Evolutionary conservation across 92 coral and sea anemone species (phyloP).

Genomic region (Palythoa heliodiscus): DNA sequence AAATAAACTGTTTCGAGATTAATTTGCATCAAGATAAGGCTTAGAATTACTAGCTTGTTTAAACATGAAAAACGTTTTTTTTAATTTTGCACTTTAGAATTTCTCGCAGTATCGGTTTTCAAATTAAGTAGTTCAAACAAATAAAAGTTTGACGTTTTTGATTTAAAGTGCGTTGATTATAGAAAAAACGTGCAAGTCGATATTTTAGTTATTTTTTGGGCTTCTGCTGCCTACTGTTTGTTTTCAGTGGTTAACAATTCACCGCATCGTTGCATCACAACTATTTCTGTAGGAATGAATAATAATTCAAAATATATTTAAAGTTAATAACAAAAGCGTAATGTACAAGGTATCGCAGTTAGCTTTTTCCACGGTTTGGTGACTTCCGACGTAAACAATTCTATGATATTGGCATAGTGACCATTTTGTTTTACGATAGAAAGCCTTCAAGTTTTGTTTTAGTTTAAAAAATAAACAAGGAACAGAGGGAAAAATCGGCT

Average conservation of each 20-base stretch:
- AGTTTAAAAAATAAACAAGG: neutral
- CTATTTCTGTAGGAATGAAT: neutral
- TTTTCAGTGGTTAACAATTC: neutral
- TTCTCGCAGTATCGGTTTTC: neutral
- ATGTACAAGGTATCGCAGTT: too few species aligned
- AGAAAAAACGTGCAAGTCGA: neutral
- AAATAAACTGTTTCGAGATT: neutral
- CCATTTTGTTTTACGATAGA: neutral
- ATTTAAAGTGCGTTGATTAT: neutral
- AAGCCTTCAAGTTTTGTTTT: neutral
- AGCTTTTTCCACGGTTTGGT: neutral
- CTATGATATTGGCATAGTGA: too few species aligned
- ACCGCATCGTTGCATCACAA: neutral
- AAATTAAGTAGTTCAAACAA: too few species aligned
- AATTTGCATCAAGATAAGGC: conserved; percentile 27
- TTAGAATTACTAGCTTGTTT: conserved; percentile 28
- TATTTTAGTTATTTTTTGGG: neutral
- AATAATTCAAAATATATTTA: neutral
- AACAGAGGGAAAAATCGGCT: too few species aligned
- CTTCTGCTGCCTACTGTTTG: neutral
- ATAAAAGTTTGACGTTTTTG: neutral
- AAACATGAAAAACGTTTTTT: conserved; percentile 13
- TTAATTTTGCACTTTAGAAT: neutral
- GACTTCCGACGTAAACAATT: conserved; percentile 27
- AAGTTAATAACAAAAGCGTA: neutral